These are phyloP conservation scores for Eurois occulta DNA, from an alignment of 2,888 invertebrate genomes.

Conservation along the genomic window DNA sequence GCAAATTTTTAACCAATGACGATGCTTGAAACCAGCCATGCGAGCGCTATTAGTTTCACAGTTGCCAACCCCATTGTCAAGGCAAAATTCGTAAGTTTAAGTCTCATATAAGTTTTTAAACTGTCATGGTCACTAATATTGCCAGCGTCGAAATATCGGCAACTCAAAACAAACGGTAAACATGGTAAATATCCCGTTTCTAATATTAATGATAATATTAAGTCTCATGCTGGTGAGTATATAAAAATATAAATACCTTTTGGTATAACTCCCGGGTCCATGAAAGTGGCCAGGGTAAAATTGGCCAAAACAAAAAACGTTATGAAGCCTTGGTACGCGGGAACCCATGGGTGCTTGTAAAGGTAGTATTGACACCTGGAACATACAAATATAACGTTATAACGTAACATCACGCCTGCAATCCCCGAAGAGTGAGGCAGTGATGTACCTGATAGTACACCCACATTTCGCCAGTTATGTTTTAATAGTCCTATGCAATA, in stretches of 20 bases:
- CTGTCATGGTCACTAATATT: no score
- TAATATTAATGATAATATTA: no score
- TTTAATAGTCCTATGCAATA: background rate
- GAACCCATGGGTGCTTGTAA: slow-evolving; percentile 96
- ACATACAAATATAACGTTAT: slow-evolving; percentile 59
- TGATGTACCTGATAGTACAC: no score
- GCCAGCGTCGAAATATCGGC: no score
- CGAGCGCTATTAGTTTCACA: no score
- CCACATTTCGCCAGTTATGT: background rate
- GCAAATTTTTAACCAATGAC: no score
- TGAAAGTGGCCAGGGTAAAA: slow-evolving; percentile 99
- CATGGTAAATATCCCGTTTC: no score
- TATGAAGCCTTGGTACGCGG: slow-evolving; percentile 97
- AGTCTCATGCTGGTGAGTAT: background rate
- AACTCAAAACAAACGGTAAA: no score
- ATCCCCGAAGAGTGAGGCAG: background rate
- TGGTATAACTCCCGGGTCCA: slow-evolving; percentile 99
- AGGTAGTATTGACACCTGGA: slow-evolving; percentile 97
- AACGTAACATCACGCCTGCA: background rate
- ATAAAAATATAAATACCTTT: slow-evolving; percentile 93
- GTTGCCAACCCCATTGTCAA: no score
- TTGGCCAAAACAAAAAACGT: slow-evolving; percentile 99
- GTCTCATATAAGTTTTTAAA: no score
- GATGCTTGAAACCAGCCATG: no score
- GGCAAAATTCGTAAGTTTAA: background rate